Percentiles rank a stretch among this genome's conserved stretches.
phyloP scores from a whole-genome alignment of 2,113 vertebrate species.

The Bubo bubo region DNA sequence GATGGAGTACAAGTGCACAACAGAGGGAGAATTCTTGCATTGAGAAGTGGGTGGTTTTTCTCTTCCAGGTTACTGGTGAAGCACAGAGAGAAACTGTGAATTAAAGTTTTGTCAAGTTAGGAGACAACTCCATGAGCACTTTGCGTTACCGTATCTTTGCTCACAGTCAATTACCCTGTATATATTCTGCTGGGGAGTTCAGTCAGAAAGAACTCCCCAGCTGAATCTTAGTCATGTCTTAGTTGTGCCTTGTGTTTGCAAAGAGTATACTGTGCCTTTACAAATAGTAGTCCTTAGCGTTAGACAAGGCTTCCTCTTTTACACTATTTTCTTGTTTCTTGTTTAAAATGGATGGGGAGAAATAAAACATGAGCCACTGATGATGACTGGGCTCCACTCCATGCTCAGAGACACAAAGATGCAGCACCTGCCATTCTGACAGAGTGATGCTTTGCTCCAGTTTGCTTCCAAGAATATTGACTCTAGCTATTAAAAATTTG shows the following conservation, averaged over 20 bases:
- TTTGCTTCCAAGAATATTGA: background rate
- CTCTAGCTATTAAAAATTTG: background rate
- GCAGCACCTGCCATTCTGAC: background rate
- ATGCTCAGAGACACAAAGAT: background rate
- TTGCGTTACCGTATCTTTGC: background rate
- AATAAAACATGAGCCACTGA: background rate
- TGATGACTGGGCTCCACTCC: background rate
- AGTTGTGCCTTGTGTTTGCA: background rate
- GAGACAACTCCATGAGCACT: background rate
- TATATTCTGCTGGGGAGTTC: background rate
- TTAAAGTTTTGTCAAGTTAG: background rate
- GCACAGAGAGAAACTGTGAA: background rate
- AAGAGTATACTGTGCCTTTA: background rate
- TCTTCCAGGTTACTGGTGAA: background rate
- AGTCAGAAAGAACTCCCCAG: background rate
- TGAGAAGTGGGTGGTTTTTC: background rate
- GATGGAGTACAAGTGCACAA: fast-evolving
- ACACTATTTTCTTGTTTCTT: background rate
- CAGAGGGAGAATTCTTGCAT: background rate
- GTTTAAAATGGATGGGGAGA: background rate
- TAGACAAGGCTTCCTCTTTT: background rate
- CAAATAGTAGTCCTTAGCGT: background rate
- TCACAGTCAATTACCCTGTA: fast-evolving
- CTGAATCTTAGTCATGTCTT: background rate
- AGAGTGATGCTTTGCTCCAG: fast-evolving